phyloP scores from a whole-genome alignment of 2,113 vertebrate genomes.

The Hypocryptadius cinnamomeus region DNA sequence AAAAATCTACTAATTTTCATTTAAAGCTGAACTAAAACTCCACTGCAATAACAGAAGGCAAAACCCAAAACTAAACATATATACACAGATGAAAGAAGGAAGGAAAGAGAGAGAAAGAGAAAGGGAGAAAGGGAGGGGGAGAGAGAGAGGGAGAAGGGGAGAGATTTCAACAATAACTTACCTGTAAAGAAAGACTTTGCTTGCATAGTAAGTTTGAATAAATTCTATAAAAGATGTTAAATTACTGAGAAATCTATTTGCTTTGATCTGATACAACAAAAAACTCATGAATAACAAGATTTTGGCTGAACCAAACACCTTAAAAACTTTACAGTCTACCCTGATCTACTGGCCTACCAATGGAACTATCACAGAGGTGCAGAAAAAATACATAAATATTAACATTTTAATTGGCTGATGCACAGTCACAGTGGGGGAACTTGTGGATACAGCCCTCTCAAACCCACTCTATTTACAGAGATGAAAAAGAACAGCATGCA shows the following conservation, averaged over 20 bases:
- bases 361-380: background rate
- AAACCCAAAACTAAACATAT: background rate
- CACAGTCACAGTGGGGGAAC: background rate
- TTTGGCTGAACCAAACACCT: background rate
- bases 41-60: background rate
- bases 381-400: background rate
- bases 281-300: background rate
- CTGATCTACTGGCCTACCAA: background rate
- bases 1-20: background rate
- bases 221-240: background rate
- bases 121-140: background rate
- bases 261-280: background rate
- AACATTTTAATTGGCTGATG: slow-evolving; percentile 15
- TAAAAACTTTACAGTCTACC: background rate
- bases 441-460: background rate
- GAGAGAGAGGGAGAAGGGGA: background rate
- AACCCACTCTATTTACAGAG: slow-evolving; percentile 8
- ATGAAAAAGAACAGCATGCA: slow-evolving; percentile 17
- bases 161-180: background rate
- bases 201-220: background rate
- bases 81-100: background rate
- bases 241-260: background rate
- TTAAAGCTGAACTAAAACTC: background rate
- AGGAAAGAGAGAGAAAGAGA: no score
- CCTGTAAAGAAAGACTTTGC: background rate